These are phyloP conservation scores for Drosophila saltans DNA, from an alignment of 1,140 invertebrate genomes.

Conservation along the genomic window DNA sequence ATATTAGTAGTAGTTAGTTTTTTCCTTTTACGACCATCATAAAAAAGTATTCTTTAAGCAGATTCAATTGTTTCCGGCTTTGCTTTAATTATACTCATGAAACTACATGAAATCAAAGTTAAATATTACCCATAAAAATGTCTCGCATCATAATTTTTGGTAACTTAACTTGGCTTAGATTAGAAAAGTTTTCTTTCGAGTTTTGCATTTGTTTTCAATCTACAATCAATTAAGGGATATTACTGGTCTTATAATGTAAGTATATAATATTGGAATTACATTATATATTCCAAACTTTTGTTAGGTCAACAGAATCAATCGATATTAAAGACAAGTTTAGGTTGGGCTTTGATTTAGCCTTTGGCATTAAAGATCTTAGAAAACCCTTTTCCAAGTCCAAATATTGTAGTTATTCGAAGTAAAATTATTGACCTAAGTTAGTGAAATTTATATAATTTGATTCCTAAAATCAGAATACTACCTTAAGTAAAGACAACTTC, in stretches of 20 bases:
- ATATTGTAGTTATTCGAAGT: no score
- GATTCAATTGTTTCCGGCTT: slow-evolving; percentile 8
- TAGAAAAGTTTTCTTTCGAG: no score
- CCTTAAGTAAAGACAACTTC: no score
- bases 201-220: not conserved
- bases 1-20: not conserved
- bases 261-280: not conserved
- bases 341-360: not conserved
- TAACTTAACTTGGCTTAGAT: not conserved
- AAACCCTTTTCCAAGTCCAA: no score
- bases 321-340: not conserved
- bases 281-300: no score
- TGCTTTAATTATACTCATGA: not conserved
- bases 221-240: not conserved
- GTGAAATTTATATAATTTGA: no score
- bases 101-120: not conserved
- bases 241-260: not conserved
- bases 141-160: not conserved
- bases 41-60: slow-evolving; percentile 13
- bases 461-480: no score
- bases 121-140: not conserved
- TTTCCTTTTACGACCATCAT: not conserved
- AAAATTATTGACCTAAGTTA: no score
- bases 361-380: no score
- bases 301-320: no score